These are phyloP conservation scores for Aphodius granarius DNA, from an alignment of 2,888 invertebrate species.

Conservation along the genomic window DNA sequence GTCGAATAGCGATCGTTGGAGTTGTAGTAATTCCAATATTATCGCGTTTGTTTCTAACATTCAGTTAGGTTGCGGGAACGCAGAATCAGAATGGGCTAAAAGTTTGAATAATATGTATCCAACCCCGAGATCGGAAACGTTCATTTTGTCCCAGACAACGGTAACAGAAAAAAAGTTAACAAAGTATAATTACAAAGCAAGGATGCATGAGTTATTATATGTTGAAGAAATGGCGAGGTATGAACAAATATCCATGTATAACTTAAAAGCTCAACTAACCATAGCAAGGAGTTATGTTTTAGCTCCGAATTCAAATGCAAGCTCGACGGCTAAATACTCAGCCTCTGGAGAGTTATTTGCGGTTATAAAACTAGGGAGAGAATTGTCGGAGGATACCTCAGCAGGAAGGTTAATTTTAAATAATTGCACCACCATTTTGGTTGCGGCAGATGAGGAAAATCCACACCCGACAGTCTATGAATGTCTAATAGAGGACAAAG, in stretches of 20 bases:
- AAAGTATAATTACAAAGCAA: slow-evolving; percentile 69
- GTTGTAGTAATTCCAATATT: slow-evolving; percentile 56
- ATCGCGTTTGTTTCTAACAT: slow-evolving; percentile 44
- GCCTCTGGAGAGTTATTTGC: slow-evolving; percentile 77
- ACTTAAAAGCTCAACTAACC: slow-evolving; percentile 65
- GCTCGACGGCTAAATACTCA: slow-evolving; percentile 75
- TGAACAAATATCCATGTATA: slow-evolving; percentile 70
- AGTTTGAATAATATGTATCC: slow-evolving; percentile 65
- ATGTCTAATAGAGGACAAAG: slow-evolving; percentile 65
- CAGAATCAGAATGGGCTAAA: slow-evolving; percentile 56
- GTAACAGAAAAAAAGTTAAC: slow-evolving; percentile 65
- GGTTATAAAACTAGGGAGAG: slow-evolving; percentile 69
- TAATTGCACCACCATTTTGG: slow-evolving; percentile 71
- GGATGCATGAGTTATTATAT: slow-evolving; percentile 74
- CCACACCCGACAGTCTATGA: slow-evolving; percentile 66
- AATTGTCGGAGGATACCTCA: slow-evolving; percentile 80
- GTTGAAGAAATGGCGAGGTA: slow-evolving; percentile 76
- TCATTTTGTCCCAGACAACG: slow-evolving; percentile 69
- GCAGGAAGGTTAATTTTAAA: slow-evolving; percentile 77
- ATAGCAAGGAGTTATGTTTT: slow-evolving; percentile 70
- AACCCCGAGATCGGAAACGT: slow-evolving; percentile 66
- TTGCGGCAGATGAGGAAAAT: slow-evolving; percentile 44
- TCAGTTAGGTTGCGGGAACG: slow-evolving; percentile 31
- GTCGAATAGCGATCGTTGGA: slow-evolving; percentile 62
- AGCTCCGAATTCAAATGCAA: slow-evolving; percentile 67